Percentiles rank a stretch among this genome's conserved stretches.
Evolutionary conservation across 1,140 invertebrate species (phyloP).

Genomic region (Muscidifurax raptorellus): DNA sequence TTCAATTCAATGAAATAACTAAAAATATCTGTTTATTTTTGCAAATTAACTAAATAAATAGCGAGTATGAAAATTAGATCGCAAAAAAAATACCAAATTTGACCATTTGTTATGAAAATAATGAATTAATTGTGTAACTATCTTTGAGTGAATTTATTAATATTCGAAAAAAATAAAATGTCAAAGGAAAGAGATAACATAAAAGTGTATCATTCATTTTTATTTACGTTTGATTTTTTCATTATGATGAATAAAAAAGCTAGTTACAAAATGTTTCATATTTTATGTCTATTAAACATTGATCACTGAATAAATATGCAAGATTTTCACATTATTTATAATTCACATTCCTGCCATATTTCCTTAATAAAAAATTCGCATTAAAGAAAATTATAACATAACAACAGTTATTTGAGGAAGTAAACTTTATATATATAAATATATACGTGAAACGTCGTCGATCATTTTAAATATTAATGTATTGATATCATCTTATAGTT

Average conservation of each 20-base stretch:
- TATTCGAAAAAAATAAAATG: neutral
- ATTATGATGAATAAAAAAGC: neutral
- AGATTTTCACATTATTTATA: neutral
- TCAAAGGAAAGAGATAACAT: neutral
- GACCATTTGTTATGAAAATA: neutral
- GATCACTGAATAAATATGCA: neutral
- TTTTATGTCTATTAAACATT: neutral
- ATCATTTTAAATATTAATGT: no score
- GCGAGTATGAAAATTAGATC: neutral
- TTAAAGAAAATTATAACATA: neutral
- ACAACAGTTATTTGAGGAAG: neutral
- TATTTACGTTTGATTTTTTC: neutral
- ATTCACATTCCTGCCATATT: neutral
- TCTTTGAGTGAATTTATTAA: neutral
- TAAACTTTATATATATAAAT: no score
- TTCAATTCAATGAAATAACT: neutral
- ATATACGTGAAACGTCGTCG: no score
- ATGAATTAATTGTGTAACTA: neutral
- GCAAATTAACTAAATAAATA: neutral
- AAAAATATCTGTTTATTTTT: neutral
- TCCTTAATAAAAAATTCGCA: neutral
- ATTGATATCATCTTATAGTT: neutral
- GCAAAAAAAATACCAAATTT: neutral
- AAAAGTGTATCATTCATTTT: neutral
- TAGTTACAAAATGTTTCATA: constrained; percentile 9